A percentile compares a stretch with the other conserved stretches of the same genome.
Conservation (phyloP, 2,113 vertebrate genomes). For the Macaca mulatta region DNA sequence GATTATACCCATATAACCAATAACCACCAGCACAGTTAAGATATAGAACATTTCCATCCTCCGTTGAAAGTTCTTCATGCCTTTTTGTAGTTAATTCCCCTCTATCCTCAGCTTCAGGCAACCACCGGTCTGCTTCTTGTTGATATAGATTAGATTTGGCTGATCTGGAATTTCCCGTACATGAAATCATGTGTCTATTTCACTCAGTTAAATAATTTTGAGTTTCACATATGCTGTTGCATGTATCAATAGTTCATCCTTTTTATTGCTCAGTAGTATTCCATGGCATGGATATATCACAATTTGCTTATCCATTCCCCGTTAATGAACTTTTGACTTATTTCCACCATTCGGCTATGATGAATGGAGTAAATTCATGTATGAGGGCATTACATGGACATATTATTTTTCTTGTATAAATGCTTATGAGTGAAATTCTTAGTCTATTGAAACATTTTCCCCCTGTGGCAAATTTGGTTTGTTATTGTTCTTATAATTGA, state of each 20-base stretch:
- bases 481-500: constrained; percentile 18
- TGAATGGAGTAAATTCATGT: background rate
- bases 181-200: constrained; percentile 1
- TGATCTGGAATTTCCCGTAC: constrained; percentile 42
- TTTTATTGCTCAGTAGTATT: constrained; percentile 32
- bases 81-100: background rate
- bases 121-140: constrained; percentile 3
- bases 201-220: constrained; percentile 17
- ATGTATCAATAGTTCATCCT: background rate
- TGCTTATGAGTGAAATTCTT: background rate
- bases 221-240: background rate
- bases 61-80: background rate
- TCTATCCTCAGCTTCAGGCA: constrained; percentile 11
- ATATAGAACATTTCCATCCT: constrained; percentile 1
- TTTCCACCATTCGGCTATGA: background rate
- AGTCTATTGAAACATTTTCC: constrained; percentile 13
- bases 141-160: background rate
- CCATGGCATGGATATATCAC: background rate
- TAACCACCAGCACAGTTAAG: background rate
- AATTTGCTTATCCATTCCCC: constrained; percentile 13
- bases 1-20: background rate
- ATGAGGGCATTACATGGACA: background rate
- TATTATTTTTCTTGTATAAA: background rate
- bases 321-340: background rate
- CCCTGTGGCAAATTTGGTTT: background rate